phyloP scores from a whole-genome alignment of 2,888 invertebrate genomes.

The Rhabditophanes sp. region DNA sequence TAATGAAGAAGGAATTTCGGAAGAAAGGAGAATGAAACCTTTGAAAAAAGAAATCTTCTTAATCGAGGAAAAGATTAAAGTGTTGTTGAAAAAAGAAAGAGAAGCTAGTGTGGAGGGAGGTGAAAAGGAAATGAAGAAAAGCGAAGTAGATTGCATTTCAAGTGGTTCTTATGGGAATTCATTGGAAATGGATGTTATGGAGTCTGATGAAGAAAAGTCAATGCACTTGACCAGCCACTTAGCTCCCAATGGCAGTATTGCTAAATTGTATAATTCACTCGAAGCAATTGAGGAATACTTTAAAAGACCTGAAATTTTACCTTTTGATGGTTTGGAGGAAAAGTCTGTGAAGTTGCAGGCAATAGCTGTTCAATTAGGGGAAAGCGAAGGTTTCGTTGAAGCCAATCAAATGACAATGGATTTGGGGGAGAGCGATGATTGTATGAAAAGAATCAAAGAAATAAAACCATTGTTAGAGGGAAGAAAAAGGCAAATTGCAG shows the following conservation, averaged over 20 bases:
- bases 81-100: slow-evolving; percentile 1
- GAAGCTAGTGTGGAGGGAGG: background rate
- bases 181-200: background rate
- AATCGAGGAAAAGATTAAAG: background rate
- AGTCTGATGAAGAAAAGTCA: background rate
- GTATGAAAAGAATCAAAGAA: slow-evolving; percentile 10
- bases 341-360: slow-evolving; percentile 11
- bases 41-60: background rate
- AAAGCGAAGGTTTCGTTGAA: slow-evolving; percentile 15
- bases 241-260: slow-evolving; percentile 6
- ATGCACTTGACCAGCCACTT: background rate
- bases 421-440: slow-evolving; percentile 23
- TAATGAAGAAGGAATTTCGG: background rate
- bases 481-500: slow-evolving; percentile 10
- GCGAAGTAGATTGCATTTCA: slow-evolving; percentile 1
- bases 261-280: slow-evolving; percentile 13
- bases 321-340: slow-evolving; percentile 13
- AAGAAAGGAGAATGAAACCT: slow-evolving; percentile 1
- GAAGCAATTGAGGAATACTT: slow-evolving; percentile 14
- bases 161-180: no score
- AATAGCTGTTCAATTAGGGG: slow-evolving; percentile 13
- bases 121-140: slow-evolving; percentile 2
- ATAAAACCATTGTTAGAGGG: no score
- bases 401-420: slow-evolving; percentile 34
- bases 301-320: slow-evolving; percentile 11